phyloP scores from a whole-genome alignment of 2,797 vertebrate species.

The Acipenser ruthenus region DNA sequence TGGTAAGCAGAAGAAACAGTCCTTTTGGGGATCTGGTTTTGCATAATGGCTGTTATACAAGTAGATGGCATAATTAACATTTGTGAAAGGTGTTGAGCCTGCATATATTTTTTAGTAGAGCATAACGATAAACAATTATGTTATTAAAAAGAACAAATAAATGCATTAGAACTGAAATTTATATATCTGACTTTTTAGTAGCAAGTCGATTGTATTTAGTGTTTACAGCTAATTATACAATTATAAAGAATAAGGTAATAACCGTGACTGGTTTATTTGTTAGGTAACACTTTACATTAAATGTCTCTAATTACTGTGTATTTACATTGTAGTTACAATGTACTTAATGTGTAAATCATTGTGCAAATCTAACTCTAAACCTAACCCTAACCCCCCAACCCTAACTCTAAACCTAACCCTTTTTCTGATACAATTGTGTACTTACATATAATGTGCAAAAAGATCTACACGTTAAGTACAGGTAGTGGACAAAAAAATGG shows the following conservation, averaged over 20 bases:
- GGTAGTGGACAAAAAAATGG: no score
- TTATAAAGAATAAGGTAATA: constrained; percentile 6
- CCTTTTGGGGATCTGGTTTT: constrained; percentile 23
- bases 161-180: constrained; percentile 27
- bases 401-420: no score
- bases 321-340: no score
- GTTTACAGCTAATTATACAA: constrained; percentile 14
- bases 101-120: constrained; percentile 20
- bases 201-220: constrained; percentile 13
- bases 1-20: constrained; percentile 26
- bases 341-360: no score
- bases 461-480: no score
- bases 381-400: no score
- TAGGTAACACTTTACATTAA: no score
- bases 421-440: no score
- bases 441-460: no score
- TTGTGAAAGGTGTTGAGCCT: constrained; percentile 11
- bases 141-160: constrained; percentile 24
- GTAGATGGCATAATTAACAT: constrained; percentile 35
- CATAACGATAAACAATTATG: constrained; percentile 28
- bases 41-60: constrained; percentile 31
- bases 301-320: no score
- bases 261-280: no score
- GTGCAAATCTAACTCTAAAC: no score
- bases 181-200: constrained; percentile 15